phyloP scores from a whole-genome alignment of 2,797 vertebrate species.

The Epinephelus malabaricus region DNA sequence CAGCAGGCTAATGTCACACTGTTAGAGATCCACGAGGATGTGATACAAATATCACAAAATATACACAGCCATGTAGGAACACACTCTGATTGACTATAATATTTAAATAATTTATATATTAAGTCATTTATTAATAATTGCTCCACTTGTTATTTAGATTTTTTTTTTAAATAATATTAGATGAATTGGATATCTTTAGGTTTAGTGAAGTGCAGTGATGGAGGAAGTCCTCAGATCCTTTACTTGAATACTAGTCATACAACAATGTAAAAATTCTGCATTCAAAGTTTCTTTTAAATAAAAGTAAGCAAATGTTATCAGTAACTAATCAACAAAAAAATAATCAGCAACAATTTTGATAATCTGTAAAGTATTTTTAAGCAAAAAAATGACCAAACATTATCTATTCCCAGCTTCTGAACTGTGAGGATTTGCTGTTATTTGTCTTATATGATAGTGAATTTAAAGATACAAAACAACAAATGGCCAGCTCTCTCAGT shows the following conservation, averaged over 20 bases:
- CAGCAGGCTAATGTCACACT: not conserved
- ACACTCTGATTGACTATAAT: not conserved
- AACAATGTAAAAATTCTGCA: not conserved
- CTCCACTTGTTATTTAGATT: not conserved
- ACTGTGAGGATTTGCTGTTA: not conserved
- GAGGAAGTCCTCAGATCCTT: not conserved
- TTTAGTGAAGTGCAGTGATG: not conserved
- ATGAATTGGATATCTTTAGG: not conserved
- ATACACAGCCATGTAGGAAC: not conserved
- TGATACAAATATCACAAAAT: not conserved
- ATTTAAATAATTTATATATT: not conserved
- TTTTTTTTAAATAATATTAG: not conserved
- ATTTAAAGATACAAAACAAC: no score
- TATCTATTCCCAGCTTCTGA: not conserved
- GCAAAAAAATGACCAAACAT: not conserved
- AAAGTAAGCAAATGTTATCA: no score
- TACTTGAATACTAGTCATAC: not conserved
- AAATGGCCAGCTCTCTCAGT: no score
- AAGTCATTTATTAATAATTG: not conserved
- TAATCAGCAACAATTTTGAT: not conserved
- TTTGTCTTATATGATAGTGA: no score
- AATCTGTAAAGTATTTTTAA: not conserved
- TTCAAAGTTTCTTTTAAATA: not conserved
- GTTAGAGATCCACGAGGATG: not conserved
- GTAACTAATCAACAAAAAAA: no score